A percentile compares a stretch with the other conserved stretches of the same genome.
Conservation (phyloP, 2,113 vertebrate genomes). For the Oplegnathus fasciatus region DNA sequence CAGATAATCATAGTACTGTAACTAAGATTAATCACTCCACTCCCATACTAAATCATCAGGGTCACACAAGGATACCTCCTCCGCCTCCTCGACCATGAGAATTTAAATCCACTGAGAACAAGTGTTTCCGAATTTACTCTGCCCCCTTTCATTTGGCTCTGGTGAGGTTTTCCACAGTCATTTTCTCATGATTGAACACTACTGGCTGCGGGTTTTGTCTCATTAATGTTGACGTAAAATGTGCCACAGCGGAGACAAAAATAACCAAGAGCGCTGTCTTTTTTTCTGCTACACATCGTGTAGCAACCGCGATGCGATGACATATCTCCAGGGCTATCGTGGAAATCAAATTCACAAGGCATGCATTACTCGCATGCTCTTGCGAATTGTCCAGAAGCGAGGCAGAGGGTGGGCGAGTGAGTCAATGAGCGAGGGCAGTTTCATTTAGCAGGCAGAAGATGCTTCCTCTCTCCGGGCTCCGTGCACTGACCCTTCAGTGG, state of each 20-base stretch:
- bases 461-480: constrained; percentile 56
- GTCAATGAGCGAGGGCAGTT: constrained; percentile 35
- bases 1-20: constrained; percentile 48
- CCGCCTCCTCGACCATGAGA: constrained; percentile 26
- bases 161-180: constrained; percentile 41
- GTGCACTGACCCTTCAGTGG: constrained; percentile 47
- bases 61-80: constrained; percentile 39
- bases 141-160: constrained; percentile 44
- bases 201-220: background rate
- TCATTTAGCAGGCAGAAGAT: constrained; percentile 74
- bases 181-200: constrained; percentile 38
- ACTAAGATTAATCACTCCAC: constrained; percentile 42
- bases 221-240: constrained; percentile 31
- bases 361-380: constrained; percentile 27
- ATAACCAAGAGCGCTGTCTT: constrained; percentile 14
- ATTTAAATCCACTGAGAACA: constrained; percentile 31
- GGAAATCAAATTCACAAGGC: constrained; percentile 12
- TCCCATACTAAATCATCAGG: constrained; percentile 44
- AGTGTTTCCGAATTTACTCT: constrained; percentile 47
- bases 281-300: background rate
- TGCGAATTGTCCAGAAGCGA: background rate
- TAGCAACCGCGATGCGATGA: constrained; percentile 1
- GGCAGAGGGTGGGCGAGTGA: constrained; percentile 37
- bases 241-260: constrained; percentile 14
- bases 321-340: constrained; percentile 21